phyloP scores from a whole-genome alignment of 1,140 invertebrate genomes.

The Mamestra configurata region DNA sequence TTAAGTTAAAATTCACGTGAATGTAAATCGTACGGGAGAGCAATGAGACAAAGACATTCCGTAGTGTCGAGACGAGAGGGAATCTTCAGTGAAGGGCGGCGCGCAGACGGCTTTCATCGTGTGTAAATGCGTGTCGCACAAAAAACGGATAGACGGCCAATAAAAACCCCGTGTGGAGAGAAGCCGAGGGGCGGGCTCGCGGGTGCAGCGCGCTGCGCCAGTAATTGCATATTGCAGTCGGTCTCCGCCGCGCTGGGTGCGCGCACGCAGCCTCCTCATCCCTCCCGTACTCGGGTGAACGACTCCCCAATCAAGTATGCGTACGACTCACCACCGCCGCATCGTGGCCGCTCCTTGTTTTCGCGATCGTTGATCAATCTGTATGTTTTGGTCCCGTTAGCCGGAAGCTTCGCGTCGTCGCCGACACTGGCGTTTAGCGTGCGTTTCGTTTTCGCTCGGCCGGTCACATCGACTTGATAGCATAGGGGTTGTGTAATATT shows the following conservation, averaged over 20 bases:
- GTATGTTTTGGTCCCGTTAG: constrained; percentile 63
- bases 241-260: constrained; percentile 75
- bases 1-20: constrained; percentile 24
- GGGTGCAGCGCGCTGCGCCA: constrained; percentile 75
- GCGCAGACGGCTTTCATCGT: constrained; percentile 81
- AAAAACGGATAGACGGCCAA: constrained; percentile 86
- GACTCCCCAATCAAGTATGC: constrained; percentile 64
- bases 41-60: constrained; percentile 77
- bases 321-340: constrained; percentile 53
- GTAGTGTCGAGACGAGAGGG: constrained; percentile 75
- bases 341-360: constrained; percentile 60
- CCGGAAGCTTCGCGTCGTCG: constrained; percentile 61
- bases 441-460: constrained; percentile 66
- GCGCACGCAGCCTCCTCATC: constrained; percentile 82
- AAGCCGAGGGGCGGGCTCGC: constrained; percentile 82
- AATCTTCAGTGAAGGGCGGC: constrained; percentile 78
- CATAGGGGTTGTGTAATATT: constrained; percentile 60
- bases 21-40: constrained; percentile 28
- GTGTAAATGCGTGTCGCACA: constrained; percentile 81
- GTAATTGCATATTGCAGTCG: constrained; percentile 81
- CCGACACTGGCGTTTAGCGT: constrained; percentile 63
- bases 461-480: constrained; percentile 52
- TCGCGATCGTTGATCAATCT: constrained; percentile 63
- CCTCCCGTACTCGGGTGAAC: constrained; percentile 55
- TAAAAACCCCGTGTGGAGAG: constrained; percentile 85